A percentile compares a stretch with the other conserved stretches of the same genome.
These are phyloP conservation scores for Caenorhabditis afra DNA, from an alignment of 2,888 invertebrate genomes.

Conservation along the genomic window DNA sequence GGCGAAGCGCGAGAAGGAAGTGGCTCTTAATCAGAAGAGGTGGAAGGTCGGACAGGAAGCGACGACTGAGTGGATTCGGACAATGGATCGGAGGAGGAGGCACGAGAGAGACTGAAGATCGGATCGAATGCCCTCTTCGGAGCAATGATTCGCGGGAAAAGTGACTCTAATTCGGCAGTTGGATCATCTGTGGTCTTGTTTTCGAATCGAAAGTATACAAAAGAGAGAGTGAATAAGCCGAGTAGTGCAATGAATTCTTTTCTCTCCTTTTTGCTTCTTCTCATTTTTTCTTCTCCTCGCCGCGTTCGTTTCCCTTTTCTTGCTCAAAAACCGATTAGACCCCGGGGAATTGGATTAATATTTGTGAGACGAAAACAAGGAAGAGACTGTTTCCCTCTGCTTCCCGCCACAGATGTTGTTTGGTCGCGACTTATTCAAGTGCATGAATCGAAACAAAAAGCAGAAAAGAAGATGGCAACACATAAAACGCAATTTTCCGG, in stretches of 20 bases:
- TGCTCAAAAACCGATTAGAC: slow-evolving; percentile 10
- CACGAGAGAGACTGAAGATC: slow-evolving; percentile 16
- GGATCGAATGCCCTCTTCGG: no score
- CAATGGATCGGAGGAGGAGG: neutral
- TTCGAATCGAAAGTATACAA: neutral
- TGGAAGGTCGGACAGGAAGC: neutral
- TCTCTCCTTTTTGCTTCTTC: neutral
- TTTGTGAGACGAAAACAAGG: slow-evolving; percentile 15
- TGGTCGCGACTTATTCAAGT: slow-evolving; percentile 42
- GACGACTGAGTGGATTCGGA: slow-evolving; percentile 15
- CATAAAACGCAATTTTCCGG: slow-evolving; percentile 19
- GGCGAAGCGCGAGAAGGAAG: slow-evolving; percentile 4
- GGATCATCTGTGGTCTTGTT: no score
- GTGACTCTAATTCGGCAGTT: no score
- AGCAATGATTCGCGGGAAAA: no score
- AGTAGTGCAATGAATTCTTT: neutral
- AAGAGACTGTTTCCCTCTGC: slow-evolving; percentile 10
- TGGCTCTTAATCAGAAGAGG: slow-evolving; percentile 16
- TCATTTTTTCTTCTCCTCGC: neutral
- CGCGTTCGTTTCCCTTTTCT: neutral
- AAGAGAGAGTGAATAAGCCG: slow-evolving; percentile 3
- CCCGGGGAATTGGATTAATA: slow-evolving; percentile 36
- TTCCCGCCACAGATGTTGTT: slow-evolving; percentile 24
- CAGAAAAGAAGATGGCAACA: slow-evolving; percentile 36
- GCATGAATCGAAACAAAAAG: slow-evolving; percentile 32